phyloP scores from a whole-genome alignment of 2,797 vertebrate genomes.

The Discoglossus pictus region DNA sequence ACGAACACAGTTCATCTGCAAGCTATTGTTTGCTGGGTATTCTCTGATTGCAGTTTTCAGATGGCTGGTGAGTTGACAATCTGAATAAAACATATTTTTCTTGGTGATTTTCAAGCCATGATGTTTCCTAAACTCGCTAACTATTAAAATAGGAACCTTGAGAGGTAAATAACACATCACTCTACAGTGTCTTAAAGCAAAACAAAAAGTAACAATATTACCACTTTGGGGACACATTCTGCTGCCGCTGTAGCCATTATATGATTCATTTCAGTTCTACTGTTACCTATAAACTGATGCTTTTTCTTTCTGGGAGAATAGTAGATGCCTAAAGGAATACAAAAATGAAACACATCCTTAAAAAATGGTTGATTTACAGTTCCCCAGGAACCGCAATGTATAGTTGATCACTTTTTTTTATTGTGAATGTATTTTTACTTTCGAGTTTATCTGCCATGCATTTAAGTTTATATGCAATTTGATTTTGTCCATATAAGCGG shows the following conservation, averaged over 20 bases:
- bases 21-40: constrained; percentile 45
- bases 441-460: constrained; percentile 21
- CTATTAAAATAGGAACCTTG: constrained; percentile 69
- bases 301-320: constrained; percentile 74
- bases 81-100: constrained; percentile 45
- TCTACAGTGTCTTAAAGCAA: constrained; percentile 72
- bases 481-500: too few species aligned
- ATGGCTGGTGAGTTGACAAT: constrained; percentile 26
- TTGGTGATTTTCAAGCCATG: constrained; percentile 54
- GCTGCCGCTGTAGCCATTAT: constrained; percentile 78
- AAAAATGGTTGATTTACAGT: constrained; percentile 77
- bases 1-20: constrained; percentile 42
- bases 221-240: constrained; percentile 77
- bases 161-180: constrained; percentile 73
- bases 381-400: constrained; percentile 53
- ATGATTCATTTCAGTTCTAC: constrained; percentile 78
- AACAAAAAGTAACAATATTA: constrained; percentile 78
- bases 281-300: constrained; percentile 78
- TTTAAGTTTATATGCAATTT: constrained; percentile 23
- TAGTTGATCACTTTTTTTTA: constrained; percentile 43
- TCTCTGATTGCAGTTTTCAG: constrained; percentile 44
- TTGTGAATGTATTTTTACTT: constrained; percentile 43
- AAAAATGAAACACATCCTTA: constrained; percentile 74
- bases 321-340: constrained; percentile 75
- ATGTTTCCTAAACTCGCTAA: constrained; percentile 69